These are phyloP conservation scores for Papilio machaon DNA, from an alignment of 1,140 invertebrate genomes.

Conservation along the genomic window DNA sequence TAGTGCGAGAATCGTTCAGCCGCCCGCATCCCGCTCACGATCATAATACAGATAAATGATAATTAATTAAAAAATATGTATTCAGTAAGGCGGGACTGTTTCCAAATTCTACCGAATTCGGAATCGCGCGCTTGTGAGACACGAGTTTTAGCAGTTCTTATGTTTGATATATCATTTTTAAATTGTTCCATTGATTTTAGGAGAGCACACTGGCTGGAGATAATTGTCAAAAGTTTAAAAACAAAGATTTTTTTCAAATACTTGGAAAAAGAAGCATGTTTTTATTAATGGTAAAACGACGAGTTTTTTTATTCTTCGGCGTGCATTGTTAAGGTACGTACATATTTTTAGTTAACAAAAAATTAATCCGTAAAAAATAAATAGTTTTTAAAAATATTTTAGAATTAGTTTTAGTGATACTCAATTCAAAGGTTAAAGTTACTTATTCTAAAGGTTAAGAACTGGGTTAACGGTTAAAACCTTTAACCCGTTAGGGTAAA, in stretches of 20 bases:
- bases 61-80: constrained; percentile 78
- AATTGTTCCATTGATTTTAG: constrained; percentile 20
- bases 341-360: not conserved
- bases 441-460: not conserved
- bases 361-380: too few relatives aligned
- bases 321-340: not conserved
- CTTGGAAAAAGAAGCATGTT: too few relatives aligned
- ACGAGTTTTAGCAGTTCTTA: constrained; percentile 39
- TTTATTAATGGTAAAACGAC: not conserved
- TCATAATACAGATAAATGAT: constrained; percentile 69
- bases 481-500: not conserved
- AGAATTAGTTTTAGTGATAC: not conserved
- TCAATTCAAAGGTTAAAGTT: not conserved
- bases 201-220: not conserved
- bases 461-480: constrained; percentile 18
- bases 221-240: not conserved
- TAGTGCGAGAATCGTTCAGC: constrained; percentile 45
- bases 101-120: constrained; percentile 68
- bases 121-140: constrained; percentile 51
- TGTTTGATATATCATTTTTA: constrained; percentile 16
- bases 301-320: not conserved
- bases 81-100: constrained; percentile 63
- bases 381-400: too few relatives aligned
- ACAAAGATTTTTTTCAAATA: not conserved
- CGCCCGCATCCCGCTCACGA: constrained; percentile 45